These are phyloP conservation scores for Cathartes aura DNA, from an alignment of 2,113 vertebrate species.

Conservation along the genomic window DNA sequence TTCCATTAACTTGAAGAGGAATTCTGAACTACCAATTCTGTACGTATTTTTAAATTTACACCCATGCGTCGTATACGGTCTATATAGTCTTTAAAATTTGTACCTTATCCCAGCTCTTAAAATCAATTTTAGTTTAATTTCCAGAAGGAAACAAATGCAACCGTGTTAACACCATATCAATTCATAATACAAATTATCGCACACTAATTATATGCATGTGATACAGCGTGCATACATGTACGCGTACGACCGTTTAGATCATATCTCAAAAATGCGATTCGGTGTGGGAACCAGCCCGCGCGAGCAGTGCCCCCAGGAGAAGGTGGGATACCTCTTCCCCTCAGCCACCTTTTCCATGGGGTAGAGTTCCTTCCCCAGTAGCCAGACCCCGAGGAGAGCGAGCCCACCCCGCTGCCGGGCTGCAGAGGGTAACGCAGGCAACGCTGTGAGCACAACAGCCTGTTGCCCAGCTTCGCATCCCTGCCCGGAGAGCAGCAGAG, in stretches of 20 bases:
- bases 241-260: neutral
- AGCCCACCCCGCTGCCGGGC: too few species aligned
- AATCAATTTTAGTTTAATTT: neutral
- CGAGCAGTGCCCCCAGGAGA: neutral
- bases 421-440: neutral
- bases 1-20: neutral
- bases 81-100: neutral
- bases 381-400: neutral
- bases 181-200: neutral
- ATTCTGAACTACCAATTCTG: neutral
- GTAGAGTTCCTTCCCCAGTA: neutral
- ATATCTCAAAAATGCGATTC: accelerated
- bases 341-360: neutral
- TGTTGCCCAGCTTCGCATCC: neutral
- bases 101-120: neutral
- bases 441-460: neutral
- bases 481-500: neutral
- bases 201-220: accelerated
- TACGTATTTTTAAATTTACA: neutral
- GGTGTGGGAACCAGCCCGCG: accelerated
- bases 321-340: neutral
- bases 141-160: neutral
- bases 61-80: accelerated
- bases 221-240: accelerated
- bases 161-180: neutral